A percentile compares a stretch with the other conserved stretches of the same genome.
Conservation (phyloP, 2,113 vertebrate species). For the Brevimyrus niger region DNA sequence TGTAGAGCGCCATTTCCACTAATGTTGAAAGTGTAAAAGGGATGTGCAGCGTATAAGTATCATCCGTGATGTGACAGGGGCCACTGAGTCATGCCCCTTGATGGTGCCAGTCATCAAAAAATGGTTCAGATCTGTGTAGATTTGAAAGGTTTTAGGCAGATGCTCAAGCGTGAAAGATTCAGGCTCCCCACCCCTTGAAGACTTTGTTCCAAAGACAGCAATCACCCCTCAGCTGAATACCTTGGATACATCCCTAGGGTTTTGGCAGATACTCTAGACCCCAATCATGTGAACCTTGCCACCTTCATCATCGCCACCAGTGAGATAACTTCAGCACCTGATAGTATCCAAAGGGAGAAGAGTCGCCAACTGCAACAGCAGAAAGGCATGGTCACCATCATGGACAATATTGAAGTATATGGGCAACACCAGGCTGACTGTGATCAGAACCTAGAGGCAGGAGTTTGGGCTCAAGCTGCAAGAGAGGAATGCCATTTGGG, state of each 20-base stretch:
- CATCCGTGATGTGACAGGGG: background rate
- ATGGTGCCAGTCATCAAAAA: background rate
- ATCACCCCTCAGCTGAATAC: background rate
- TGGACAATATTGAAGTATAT: background rate
- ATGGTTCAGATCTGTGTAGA: background rate
- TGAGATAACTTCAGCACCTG: background rate
- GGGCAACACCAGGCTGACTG: background rate
- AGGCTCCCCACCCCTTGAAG: background rate
- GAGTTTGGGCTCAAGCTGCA: background rate
- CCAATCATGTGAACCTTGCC: background rate
- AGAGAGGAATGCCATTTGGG: background rate
- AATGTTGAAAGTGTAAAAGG: background rate
- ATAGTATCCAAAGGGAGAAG: background rate
- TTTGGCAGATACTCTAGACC: background rate
- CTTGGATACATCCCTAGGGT: background rate
- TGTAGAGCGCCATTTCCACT: background rate
- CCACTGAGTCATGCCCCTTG: background rate
- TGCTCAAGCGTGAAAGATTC: background rate
- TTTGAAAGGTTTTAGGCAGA: background rate
- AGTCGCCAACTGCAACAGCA: background rate
- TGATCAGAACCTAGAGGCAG: background rate
- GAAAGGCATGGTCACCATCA: background rate
- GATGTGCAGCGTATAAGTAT: background rate
- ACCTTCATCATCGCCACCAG: background rate
- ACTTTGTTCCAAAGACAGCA: background rate